These are phyloP conservation scores for Dasyornis broadbenti DNA, from an alignment of 2,113 vertebrate species.

Conservation along the genomic window DNA sequence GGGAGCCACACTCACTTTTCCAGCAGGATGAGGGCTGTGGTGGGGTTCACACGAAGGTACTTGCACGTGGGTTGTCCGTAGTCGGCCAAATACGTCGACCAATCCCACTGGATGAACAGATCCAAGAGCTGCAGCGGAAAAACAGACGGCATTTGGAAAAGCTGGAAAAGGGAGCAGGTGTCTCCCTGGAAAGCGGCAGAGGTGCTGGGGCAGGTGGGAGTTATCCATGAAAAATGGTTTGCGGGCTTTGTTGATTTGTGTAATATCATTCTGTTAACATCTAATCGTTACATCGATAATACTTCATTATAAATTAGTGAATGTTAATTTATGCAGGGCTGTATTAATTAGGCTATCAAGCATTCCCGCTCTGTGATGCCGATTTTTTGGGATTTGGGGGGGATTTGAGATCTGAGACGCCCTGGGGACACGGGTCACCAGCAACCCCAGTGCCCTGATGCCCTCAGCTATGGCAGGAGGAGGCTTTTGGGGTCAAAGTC, in stretches of 20 bases:
- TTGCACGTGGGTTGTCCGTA: constrained; percentile 90
- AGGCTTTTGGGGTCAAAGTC: neutral
- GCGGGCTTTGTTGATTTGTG: neutral
- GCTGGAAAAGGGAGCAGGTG: neutral
- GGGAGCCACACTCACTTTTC: constrained; percentile 84
- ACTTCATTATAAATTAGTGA: neutral
- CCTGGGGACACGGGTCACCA: neutral
- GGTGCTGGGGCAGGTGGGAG: neutral
- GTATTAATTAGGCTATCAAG: neutral
- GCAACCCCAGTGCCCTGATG: neutral
- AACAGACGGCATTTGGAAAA: neutral
- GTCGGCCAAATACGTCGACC: constrained; percentile 93
- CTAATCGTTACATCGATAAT: accelerated
- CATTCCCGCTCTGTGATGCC: neutral
- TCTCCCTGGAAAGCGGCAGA: neutral
- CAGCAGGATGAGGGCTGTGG: constrained; percentile 86
- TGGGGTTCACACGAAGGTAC: constrained; percentile 92
- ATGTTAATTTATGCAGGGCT: neutral
- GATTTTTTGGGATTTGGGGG: neutral
- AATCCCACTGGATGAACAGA: constrained; percentile 97
- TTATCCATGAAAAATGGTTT: neutral
- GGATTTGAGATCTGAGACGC: neutral
- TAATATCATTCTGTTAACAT: no score
- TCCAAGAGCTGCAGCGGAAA: constrained; percentile 82
- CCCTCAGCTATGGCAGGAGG: neutral